These are phyloP conservation scores for Spea multiplicata DNA, from an alignment of 2,113 vertebrate genomes.

Conservation along the genomic window DNA sequence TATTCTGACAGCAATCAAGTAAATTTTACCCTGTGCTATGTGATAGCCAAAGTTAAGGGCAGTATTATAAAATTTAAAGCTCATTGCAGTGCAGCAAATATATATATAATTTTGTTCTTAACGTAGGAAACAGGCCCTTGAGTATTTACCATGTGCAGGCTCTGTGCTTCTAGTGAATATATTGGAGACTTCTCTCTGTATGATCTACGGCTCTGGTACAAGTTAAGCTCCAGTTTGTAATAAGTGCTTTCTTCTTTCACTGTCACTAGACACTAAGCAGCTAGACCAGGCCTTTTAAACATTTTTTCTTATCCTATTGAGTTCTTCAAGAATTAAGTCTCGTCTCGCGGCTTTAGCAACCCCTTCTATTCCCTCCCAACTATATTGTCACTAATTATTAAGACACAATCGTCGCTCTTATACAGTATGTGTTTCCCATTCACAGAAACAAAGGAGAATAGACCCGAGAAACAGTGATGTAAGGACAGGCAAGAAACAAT, in stretches of 20 bases:
- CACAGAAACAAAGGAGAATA: slow-evolving; percentile 7
- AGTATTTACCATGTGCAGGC: neutral
- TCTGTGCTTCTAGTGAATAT: neutral
- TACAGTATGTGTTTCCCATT: neutral
- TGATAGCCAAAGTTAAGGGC: too few species aligned
- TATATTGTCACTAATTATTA: slow-evolving; percentile 15
- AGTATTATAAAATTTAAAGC: too few species aligned
- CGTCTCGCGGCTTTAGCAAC: neutral
- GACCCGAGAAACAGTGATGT: neutral
- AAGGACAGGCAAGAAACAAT: neutral
- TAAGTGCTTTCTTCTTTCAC: neutral
- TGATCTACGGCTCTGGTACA: neutral
- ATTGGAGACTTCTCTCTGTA: neutral
- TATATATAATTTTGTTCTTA: too few species aligned
- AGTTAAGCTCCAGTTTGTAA: neutral
- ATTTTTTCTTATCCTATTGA: slow-evolving; percentile 17
- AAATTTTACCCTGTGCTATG: too few species aligned
- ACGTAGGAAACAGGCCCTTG: neutral
- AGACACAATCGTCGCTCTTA: slow-evolving; percentile 10
- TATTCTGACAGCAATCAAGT: too few species aligned
- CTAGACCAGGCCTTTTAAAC: slow-evolving; percentile 1
- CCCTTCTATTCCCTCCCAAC: neutral
- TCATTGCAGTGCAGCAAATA: too few species aligned
- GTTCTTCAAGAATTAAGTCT: slow-evolving; percentile 32
- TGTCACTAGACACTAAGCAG: neutral